A percentile compares a stretch with the other conserved stretches of the same genome.
These are phyloP conservation scores for Machaerirhynchus nigripectus DNA, from an alignment of 2,113 vertebrate genomes.

Conservation along the genomic window DNA sequence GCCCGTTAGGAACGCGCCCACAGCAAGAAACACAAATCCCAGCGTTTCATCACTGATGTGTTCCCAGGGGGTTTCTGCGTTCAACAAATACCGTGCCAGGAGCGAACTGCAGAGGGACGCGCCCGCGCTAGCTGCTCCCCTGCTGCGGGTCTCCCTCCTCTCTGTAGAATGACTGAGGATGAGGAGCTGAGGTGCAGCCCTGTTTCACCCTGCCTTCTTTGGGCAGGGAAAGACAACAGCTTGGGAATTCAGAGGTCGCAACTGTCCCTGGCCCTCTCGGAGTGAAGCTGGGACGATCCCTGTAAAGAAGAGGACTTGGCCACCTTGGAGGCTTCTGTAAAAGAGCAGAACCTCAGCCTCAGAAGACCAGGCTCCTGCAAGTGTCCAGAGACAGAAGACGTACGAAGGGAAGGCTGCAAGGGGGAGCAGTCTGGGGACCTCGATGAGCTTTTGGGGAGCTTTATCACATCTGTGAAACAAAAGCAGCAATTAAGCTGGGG, in stretches of 20 bases:
- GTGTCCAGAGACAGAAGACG: neutral
- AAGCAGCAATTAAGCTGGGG: neutral
- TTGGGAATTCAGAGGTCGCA: neutral
- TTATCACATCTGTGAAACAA: neutral
- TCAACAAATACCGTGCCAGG: neutral
- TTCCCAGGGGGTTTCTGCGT: neutral
- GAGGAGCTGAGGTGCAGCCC: neutral
- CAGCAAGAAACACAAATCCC: neutral
- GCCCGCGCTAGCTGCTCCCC: neutral
- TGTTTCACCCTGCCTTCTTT: neutral
- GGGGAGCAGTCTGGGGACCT: neutral
- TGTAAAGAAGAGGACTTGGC: neutral
- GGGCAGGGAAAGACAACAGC: neutral
- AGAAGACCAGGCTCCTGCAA: accelerated
- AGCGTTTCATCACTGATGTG: neutral
- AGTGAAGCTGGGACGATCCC: neutral
- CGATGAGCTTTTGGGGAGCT: neutral
- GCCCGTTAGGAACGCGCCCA: neutral
- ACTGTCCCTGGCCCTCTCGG: neutral
- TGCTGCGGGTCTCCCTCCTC: neutral
- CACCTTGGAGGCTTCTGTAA: neutral
- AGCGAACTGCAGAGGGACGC: neutral
- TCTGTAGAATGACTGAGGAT: too few species aligned
- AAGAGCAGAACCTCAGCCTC: neutral
- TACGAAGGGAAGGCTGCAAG: neutral